These are phyloP conservation scores for Dermolepida albohirtum DNA, from an alignment of 2,888 invertebrate species.

Conservation along the genomic window DNA sequence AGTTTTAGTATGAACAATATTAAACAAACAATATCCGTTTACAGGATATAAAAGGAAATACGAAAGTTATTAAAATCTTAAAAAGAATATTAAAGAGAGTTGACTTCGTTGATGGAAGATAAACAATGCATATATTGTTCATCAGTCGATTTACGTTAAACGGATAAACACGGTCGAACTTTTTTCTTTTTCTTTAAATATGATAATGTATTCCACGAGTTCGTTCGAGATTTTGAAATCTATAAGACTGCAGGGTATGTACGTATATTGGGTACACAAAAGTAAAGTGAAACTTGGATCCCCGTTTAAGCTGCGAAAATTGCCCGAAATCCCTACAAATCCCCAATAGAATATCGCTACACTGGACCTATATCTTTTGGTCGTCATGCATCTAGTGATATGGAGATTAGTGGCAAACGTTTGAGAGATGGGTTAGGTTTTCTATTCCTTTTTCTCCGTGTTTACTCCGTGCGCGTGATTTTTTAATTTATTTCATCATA, in stretches of 20 bases:
- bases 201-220: constrained; percentile 9
- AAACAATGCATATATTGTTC: no score
- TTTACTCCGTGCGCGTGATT: neutral
- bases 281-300: constrained; percentile 55
- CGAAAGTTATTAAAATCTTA: no score
- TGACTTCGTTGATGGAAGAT: no score
- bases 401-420: constrained; percentile 15
- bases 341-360: constrained; percentile 54
- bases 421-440: neutral
- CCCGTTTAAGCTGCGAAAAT: constrained; percentile 56
- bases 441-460: neutral
- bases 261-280: constrained; percentile 48
- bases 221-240: constrained; percentile 41
- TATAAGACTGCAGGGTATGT: constrained; percentile 9
- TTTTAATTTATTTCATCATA: neutral
- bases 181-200: neutral
- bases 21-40: no score
- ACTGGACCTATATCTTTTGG: constrained; percentile 50
- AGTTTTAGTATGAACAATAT: no score
- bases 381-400: constrained; percentile 2
- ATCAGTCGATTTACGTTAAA: no score
- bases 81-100: no score
- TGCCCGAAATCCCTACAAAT: constrained; percentile 55
- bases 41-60: no score
- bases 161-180: no score